These are phyloP conservation scores for Solea solea DNA, from an alignment of 2,113 vertebrate genomes.

Conservation along the genomic window DNA sequence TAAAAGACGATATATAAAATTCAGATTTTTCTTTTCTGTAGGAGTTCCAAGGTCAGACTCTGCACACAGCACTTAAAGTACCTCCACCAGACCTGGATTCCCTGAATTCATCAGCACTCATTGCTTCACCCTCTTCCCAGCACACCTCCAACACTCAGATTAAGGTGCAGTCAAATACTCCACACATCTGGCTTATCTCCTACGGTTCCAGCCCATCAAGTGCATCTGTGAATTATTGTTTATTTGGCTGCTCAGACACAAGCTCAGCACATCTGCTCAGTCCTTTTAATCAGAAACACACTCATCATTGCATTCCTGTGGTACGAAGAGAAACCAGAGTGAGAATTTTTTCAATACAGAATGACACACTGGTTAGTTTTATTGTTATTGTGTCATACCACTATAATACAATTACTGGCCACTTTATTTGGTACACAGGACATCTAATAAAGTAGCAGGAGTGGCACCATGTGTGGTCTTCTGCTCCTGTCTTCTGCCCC, in stretches of 20 bases:
- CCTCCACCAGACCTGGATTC: constrained; percentile 41
- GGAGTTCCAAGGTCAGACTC: constrained; percentile 84
- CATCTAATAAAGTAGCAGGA: no score
- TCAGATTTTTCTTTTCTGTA: constrained; percentile 40
- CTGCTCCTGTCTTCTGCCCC: no score
- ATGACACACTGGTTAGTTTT: constrained; percentile 12
- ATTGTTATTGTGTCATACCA: not conserved
- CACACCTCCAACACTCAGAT: constrained; percentile 51
- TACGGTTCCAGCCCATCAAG: constrained; percentile 15
- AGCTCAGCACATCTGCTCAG: constrained; percentile 61
- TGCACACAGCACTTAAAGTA: constrained; percentile 41
- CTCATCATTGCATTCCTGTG: constrained; percentile 54
- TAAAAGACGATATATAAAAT: not conserved
- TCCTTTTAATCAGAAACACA: constrained; percentile 50
- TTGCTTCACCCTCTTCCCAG: constrained; percentile 43
- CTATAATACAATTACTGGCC: not conserved
- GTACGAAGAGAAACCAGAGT: constrained; percentile 4
- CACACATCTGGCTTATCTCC: constrained; percentile 13
- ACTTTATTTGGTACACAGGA: no score
- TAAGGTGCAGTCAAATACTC: constrained; percentile 46
- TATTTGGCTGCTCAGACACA: constrained; percentile 43
- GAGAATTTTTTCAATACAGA: constrained; percentile 17
- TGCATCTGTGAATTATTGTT: constrained; percentile 52
- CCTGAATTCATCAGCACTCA: constrained; percentile 35
- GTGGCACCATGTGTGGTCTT: no score